These are phyloP conservation scores for Trematomus bernacchii DNA, from an alignment of 2,797 vertebrate species.

Conservation along the genomic window DNA sequence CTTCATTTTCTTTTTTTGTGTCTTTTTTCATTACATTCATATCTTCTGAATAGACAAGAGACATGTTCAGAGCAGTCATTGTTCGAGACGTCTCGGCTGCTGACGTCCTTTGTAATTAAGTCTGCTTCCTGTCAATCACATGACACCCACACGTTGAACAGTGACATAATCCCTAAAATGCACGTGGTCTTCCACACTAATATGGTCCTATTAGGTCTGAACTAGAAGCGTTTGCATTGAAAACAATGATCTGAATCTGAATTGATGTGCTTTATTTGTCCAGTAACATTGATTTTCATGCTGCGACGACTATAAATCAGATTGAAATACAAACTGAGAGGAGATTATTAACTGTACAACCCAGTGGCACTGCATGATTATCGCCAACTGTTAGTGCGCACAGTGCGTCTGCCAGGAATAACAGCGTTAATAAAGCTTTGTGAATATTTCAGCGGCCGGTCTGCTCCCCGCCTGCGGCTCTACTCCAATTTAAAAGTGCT, in stretches of 20 bases:
- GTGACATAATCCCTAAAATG: slow-evolving; percentile 37
- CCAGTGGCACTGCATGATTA: slow-evolving; percentile 49
- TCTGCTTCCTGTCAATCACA: slow-evolving; percentile 56
- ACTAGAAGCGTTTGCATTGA: background rate
- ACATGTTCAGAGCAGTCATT: slow-evolving; percentile 26
- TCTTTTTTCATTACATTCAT: background rate
- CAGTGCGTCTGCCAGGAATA: slow-evolving; percentile 70
- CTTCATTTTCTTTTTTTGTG: background rate
- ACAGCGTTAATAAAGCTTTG: slow-evolving; percentile 71
- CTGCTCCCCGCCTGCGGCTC: slow-evolving; percentile 68
- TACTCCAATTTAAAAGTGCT: slow-evolving; percentile 69
- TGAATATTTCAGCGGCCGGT: slow-evolving; percentile 81
- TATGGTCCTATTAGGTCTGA: slow-evolving; percentile 4
- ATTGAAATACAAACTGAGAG: slow-evolving; percentile 33
- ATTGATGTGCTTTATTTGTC: background rate
- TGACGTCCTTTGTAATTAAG: slow-evolving; percentile 53
- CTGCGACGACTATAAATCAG: slow-evolving; percentile 13
- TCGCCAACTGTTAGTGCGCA: slow-evolving; percentile 49
- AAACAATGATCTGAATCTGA: no score
- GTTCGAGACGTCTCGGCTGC: slow-evolving; percentile 22
- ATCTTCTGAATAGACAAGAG: slow-evolving; percentile 3
- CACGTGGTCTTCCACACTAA: background rate
- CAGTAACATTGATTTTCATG: background rate
- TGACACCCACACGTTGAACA: slow-evolving; percentile 40
- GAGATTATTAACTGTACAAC: slow-evolving; percentile 40